Evolutionary conservation across 2,888 invertebrate species (phyloP).

Genomic region (Meghimatium bilineatum): DNA sequence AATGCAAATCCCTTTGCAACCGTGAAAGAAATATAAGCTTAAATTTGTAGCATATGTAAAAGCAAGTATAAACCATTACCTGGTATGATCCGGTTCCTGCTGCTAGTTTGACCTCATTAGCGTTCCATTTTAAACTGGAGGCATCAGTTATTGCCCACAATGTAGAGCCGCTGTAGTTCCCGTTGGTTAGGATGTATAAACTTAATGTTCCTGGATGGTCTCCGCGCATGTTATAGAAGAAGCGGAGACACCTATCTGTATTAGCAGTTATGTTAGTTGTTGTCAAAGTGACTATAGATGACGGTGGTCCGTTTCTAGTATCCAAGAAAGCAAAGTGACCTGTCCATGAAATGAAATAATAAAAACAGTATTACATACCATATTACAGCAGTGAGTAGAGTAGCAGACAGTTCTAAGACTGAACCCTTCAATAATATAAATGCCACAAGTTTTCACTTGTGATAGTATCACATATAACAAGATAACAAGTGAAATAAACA

Average conservation of each 20-base stretch:
- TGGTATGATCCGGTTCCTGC: neutral
- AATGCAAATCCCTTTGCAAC: too few relatives aligned
- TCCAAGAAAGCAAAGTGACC: constrained; percentile 71
- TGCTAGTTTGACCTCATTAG: constrained; percentile 58
- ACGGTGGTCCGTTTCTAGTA: constrained; percentile 76
- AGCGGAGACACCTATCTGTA: constrained; percentile 77
- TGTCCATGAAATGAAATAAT: neutral
- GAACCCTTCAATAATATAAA: too few relatives aligned
- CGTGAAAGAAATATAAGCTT: too few relatives aligned
- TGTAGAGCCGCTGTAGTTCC: constrained; percentile 53
- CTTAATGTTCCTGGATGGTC: constrained; percentile 59
- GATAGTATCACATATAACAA: too few relatives aligned
- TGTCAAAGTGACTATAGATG: neutral
- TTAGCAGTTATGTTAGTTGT: neutral
- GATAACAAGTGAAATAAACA: too few relatives aligned
- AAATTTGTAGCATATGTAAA: too few relatives aligned
- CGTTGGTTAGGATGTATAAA: constrained; percentile 57
- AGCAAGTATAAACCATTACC: constrained; percentile 2
- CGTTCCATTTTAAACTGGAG: constrained; percentile 64
- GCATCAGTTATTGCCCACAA: constrained; percentile 66
- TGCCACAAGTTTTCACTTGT: too few relatives aligned
- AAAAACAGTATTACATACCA: neutral
- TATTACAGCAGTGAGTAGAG: too few relatives aligned
- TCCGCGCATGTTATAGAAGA: constrained; percentile 74
- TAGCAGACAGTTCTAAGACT: too few relatives aligned